Base-by-base conservation (phyloP, 1,140 invertebrate species). In the Andricus grossulariae region DNA sequence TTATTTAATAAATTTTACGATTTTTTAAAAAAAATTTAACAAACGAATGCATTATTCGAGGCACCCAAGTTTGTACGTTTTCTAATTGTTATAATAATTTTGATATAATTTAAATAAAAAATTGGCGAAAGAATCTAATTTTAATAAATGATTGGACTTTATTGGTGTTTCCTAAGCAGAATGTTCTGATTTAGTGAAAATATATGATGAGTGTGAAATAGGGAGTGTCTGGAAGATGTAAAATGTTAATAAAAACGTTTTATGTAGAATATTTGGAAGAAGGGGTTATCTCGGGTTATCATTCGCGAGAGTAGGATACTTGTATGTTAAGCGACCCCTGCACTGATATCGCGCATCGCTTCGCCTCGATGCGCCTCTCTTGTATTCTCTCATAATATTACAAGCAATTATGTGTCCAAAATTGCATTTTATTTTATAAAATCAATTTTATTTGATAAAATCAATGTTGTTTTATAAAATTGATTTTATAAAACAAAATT, bases 281-380 rank as follows among this genome's bases (percentile, higher is more conserved):
- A 72, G 54, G 60, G 75, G 80, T 82, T 83, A 83, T 83, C 82
- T 79, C 16, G 75, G 82, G 82, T 83, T 83, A 83, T 83, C 82
- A 21, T 45, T 73, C 50, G 50, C 77, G 57, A 75, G 78, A 81
- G 74, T 73, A 83, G 80, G 75, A 49, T 81, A 79, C 84, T 83
- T 85, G 87, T 87, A 87, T 82, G 83, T 83, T 81, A 86, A 84
- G 81, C 82, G 86, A 89, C 85, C 85, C 88, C 85, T 87, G 78
- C 76, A 84, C 71, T 73, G 84, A 86, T 89, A 88, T 82, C 86
- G 83, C 84, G 85, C 85, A 71, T 88, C 87, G 88, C 84, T 88
- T 86, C 87, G 85, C 88, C 83, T 89, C 85, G 87, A 87, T 89
- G 82, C 87, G 88, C 87, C 84, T 88, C 84, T 85, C 78, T 88